Conservation (phyloP, 2,797 vertebrate species). For the Pampus argenteus region DNA sequence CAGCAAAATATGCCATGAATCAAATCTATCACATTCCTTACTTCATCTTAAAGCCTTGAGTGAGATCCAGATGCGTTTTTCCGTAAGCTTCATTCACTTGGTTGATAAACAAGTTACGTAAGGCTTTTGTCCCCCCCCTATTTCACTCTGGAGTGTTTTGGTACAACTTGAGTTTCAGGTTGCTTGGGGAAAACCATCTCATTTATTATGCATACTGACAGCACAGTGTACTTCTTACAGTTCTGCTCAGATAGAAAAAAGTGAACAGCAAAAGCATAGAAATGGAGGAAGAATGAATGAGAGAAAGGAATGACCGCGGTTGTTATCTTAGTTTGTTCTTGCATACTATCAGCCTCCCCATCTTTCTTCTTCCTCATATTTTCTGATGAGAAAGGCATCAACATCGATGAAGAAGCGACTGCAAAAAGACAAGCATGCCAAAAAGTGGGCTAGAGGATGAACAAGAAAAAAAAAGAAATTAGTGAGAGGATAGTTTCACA, state of each 20-base stretch:
- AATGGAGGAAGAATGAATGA: slow-evolving; percentile 13
- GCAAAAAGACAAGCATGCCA: background rate
- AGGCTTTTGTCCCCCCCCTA: slow-evolving; percentile 31
- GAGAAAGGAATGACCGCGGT: slow-evolving; percentile 7
- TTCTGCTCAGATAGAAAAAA: slow-evolving; percentile 18
- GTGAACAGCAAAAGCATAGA: slow-evolving; percentile 9
- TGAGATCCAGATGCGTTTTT: slow-evolving; percentile 19
- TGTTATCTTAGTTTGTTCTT: slow-evolving; percentile 14
- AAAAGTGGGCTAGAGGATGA: background rate
- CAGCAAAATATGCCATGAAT: background rate
- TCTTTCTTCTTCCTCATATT: background rate
- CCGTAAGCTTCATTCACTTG: background rate
- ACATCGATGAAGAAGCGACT: background rate
- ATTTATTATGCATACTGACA: slow-evolving; percentile 69
- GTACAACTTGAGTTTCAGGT: slow-evolving; percentile 53
- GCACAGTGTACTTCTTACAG: slow-evolving; percentile 24
- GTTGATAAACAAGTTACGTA: slow-evolving; percentile 52
- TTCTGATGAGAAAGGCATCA: background rate
- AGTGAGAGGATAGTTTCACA: background rate
- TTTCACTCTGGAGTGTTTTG: too few relatives aligned
- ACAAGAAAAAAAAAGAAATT: background rate
- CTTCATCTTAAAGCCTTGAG: background rate
- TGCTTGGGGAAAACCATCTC: slow-evolving; percentile 51
- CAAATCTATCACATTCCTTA: slow-evolving; percentile 1
- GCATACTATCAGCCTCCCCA: slow-evolving; percentile 4